Conservation (phyloP, 2,113 vertebrate genomes). For the Nestor notabilis region DNA sequence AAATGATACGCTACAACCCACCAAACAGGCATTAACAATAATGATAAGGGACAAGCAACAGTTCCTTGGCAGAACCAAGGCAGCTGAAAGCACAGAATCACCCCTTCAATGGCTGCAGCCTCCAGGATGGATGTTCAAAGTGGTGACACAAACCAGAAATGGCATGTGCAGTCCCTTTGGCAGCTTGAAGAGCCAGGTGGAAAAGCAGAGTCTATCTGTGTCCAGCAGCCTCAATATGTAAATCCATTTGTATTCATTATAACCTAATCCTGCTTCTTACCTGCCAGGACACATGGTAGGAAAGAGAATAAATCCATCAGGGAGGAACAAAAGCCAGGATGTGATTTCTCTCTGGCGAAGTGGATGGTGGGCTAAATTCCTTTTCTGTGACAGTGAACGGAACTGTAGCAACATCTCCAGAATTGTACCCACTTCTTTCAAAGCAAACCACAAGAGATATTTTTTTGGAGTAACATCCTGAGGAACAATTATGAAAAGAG, state of each 20-base stretch:
- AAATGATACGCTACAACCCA: background rate
- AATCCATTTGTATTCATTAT: background rate
- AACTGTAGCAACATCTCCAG: background rate
- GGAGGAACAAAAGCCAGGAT: background rate
- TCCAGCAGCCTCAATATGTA: background rate
- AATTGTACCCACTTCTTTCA: background rate
- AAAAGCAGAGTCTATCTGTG: background rate
- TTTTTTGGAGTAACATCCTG: background rate
- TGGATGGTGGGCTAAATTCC: background rate
- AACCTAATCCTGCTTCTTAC: background rate
- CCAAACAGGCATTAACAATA: background rate
- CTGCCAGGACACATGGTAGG: background rate
- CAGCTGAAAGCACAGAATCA: background rate
- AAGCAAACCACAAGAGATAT: background rate
- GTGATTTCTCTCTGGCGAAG: background rate
- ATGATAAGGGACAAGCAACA: background rate
- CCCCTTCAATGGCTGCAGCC: background rate
- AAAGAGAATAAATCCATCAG: background rate
- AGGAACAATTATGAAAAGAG: background rate
- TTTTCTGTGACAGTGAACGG: background rate
- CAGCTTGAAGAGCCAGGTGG: slow-evolving; percentile 1
- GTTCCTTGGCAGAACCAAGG: background rate
- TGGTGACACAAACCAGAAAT: background rate
- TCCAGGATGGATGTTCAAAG: background rate
- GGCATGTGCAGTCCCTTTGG: background rate